Evolutionary conservation across 2,888 invertebrate genomes (phyloP), one percentile per base, ranked within the genome.

Genomic region (Pasiphila rectangulata): DNA sequence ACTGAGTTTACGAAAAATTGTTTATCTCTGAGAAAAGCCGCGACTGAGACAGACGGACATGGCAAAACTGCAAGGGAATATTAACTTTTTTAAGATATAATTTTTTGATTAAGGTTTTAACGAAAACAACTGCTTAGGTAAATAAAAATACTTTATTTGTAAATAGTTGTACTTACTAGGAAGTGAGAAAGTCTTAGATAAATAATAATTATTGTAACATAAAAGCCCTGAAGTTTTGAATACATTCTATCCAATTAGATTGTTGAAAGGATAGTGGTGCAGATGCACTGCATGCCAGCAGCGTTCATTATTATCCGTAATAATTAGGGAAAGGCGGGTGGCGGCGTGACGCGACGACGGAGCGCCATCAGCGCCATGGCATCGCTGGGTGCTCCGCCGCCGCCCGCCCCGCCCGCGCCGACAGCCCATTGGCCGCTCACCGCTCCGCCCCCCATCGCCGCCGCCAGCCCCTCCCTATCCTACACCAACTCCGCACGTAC

Each of bases 371-470:
- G 24, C 24, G 24, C 24, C 24, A 25, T 25, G 19, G 16, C 20
- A 12, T 15, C 10, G 20, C 17, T 32, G 36, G 41, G 30, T 38
- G 49, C 17, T 30, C 21, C 30, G 27, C 37, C 42, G 35, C 32
- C n/a, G 44, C 29, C 37, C 39, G 44, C 24, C 46, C 37, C 21
- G 35, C 32, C 50, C 42, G 24, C 36, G 40, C 48, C 61, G 9
- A 9, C 44, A n/a, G 30, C 37, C n/a, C 53, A 86, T 86, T 86
- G 86, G 86, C 51, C 56, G 60, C 23, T 7, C 16, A 21, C 32
- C 57, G 57, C 55, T 43, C 74, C 82, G 79, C 80, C 76, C 65
- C 51, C 58, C 50, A 20, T 48, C 48, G 51, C 47, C 50, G 30
- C 46, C 43, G 21, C 49, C 36, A 68, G 66, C 65, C 72, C 76